Conservation (phyloP, 1,140 invertebrate genomes). For the Zaprionus gabonicus region DNA sequence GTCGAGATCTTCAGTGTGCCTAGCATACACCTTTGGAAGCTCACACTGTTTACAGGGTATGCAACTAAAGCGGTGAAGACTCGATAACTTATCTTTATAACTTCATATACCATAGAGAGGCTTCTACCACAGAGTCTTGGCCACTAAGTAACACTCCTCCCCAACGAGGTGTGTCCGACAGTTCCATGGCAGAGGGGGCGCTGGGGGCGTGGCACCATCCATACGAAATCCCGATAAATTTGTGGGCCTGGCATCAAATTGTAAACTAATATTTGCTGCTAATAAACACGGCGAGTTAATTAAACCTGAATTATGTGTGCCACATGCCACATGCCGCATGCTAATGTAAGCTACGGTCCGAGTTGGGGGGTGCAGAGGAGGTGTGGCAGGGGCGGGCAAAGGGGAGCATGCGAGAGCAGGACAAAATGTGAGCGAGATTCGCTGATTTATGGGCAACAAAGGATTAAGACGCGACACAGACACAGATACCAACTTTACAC, state of each 20-base stretch:
- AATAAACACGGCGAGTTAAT: constrained; percentile 81
- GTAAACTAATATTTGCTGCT: constrained; percentile 83
- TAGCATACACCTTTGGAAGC: neutral
- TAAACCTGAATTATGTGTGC: constrained; percentile 81
- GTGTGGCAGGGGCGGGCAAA: constrained; percentile 37
- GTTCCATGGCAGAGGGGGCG: neutral
- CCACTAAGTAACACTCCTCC: neutral
- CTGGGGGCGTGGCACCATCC: neutral
- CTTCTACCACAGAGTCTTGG: neutral
- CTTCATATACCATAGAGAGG: neutral
- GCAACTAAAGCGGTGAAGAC: neutral
- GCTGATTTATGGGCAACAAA: constrained; percentile 82
- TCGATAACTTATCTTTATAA: neutral
- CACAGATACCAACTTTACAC: neutral
- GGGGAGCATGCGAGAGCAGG: constrained; percentile 57
- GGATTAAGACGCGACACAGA: constrained; percentile 72
- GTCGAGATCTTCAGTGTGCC: too few relatives aligned
- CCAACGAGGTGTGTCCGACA: neutral
- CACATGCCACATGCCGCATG: constrained; percentile 48
- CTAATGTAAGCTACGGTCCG: constrained; percentile 28
- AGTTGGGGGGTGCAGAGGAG: neutral
- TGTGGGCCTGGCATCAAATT: constrained; percentile 60
- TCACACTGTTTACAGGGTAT: neutral
- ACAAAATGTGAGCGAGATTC: constrained; percentile 72
- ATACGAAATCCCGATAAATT: constrained; percentile 51